Evolutionary conservation across 2,888 invertebrate species (phyloP).

Genomic region (Oscheius sp.): DNA sequence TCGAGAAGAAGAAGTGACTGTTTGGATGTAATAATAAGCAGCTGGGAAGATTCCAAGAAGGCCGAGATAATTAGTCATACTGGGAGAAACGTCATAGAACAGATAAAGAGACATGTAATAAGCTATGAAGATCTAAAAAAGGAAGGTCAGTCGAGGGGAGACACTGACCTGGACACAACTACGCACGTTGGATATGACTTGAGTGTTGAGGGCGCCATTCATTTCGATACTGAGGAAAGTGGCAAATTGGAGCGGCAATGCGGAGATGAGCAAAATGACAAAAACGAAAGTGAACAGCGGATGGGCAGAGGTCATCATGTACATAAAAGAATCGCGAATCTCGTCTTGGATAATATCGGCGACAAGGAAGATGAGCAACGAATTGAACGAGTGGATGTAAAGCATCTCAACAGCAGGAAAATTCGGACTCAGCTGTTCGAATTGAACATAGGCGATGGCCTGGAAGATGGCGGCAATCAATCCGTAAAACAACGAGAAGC

Average conservation of each 20-base stretch:
- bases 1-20: not conserved
- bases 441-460: slow-evolving; percentile 50
- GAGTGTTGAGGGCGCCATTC: slow-evolving; percentile 57
- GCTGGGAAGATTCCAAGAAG: slow-evolving; percentile 40
- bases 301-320: slow-evolving; percentile 67
- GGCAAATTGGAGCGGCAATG: slow-evolving; percentile 53
- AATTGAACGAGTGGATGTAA: slow-evolving; percentile 71
- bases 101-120: slow-evolving; percentile 65
- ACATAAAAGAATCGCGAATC: slow-evolving; percentile 72
- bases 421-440: slow-evolving; percentile 47
- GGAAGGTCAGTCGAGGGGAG: not conserved
- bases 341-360: slow-evolving; percentile 71
- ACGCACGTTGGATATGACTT: slow-evolving; percentile 62
- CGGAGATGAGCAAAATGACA: slow-evolving; percentile 42
- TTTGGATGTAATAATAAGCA: slow-evolving; percentile 34
- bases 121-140: slow-evolving; percentile 60
- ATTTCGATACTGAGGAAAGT: slow-evolving; percentile 54
- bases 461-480: slow-evolving; percentile 59
- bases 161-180: slow-evolving; percentile 57
- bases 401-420: slow-evolving; percentile 63
- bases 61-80: slow-evolving; percentile 58
- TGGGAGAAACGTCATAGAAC: slow-evolving; percentile 68
- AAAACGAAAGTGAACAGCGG: slow-evolving; percentile 62
- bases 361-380: slow-evolving; percentile 67
- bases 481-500: slow-evolving; percentile 67